Conservation (phyloP, 2,888 invertebrate species). For the Tiphia femorata region DNA sequence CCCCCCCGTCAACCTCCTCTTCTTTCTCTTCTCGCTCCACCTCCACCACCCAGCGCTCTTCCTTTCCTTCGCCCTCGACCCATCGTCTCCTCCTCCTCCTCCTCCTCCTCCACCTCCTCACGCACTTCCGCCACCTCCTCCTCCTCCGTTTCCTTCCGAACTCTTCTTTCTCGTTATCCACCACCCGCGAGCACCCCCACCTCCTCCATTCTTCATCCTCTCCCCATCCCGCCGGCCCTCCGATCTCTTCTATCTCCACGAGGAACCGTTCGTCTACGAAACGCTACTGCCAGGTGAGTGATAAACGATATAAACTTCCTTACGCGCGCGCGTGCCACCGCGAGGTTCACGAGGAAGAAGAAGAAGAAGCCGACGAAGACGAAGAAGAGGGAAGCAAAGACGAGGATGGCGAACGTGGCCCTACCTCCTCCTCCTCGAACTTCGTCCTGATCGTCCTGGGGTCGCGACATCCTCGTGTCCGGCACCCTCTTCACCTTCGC, state of each 20-base stretch:
- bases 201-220: conserved; percentile 19
- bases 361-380: no score
- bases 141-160: conserved; percentile 21
- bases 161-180: conserved; percentile 20
- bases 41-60: conserved; percentile 24
- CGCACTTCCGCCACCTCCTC: conserved; percentile 11
- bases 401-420: conserved; percentile 16
- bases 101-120: conserved; percentile 20
- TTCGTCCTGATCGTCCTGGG: background rate
- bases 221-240: conserved; percentile 14
- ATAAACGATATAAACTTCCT: conserved; percentile 59
- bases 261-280: conserved; percentile 52
- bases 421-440: background rate
- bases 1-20: conserved; percentile 21
- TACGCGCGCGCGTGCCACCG: background rate
- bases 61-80: conserved; percentile 18
- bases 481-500: conserved; percentile 26
- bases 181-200: no score
- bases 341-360: no score
- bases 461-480: conserved; percentile 32
- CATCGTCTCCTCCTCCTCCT: conserved; percentile 25
- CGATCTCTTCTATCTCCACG: conserved; percentile 41
- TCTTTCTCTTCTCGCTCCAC: conserved; percentile 7
- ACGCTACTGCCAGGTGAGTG: conserved; percentile 60
- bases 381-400: no score